Percentiles rank a stretch among this genome's conserved stretches.
Evolutionary conservation across 2,113 vertebrate genomes (phyloP).

Genomic region (Rhinolophus ferrumequinum): DNA sequence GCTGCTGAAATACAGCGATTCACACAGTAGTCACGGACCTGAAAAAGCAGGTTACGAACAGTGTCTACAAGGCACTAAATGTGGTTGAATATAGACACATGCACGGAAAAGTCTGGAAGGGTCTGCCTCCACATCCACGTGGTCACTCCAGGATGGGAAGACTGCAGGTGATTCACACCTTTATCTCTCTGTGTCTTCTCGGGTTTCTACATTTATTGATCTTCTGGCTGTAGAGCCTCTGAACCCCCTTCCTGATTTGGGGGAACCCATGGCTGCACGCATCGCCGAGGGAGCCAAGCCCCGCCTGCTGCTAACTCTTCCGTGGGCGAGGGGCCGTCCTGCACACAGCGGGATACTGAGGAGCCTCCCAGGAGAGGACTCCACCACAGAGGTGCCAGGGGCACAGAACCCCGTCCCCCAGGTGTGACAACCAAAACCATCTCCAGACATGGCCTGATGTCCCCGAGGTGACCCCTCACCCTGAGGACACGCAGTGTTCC

Average conservation of each 20-base stretch:
- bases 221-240: background rate
- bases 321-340: accelerated
- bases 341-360: accelerated
- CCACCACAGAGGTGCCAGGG: accelerated
- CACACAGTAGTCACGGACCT: background rate
- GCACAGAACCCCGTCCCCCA: too few relatives aligned
- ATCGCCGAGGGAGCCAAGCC: accelerated
- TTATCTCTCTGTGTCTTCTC: accelerated
- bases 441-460: background rate
- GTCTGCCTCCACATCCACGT: accelerated
- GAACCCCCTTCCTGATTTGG: background rate
- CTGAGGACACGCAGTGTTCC: accelerated
- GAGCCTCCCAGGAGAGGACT: too few relatives aligned
- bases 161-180: accelerated
- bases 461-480: too few relatives aligned
- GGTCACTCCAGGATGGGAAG: accelerated
- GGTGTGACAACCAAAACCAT: accelerated
- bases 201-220: accelerated
- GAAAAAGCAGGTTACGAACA: accelerated
- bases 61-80: accelerated
- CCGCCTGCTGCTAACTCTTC: accelerated
- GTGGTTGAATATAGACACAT: accelerated
- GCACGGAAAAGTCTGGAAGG: accelerated
- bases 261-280: accelerated
- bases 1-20: accelerated